Base-by-base conservation (phyloP, 2,797 vertebrate genomes). In the Chelon labrosus region DNA sequence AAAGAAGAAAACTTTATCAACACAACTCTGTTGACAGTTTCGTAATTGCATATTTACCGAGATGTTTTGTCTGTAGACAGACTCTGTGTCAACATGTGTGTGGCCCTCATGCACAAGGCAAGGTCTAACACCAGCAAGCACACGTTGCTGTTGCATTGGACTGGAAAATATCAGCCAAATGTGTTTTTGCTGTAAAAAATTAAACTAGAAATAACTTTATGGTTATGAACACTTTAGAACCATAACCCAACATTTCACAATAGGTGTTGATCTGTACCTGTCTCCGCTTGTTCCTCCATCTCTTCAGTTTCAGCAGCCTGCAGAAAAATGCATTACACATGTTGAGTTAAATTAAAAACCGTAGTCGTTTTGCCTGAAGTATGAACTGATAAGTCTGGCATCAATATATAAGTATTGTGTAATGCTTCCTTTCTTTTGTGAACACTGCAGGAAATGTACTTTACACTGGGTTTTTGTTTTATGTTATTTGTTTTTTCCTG, bases 251-350 rank as follows among this genome's bases (percentile, higher is more conserved):
- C 66, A 67, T 20, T 12, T 53, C 7, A 20, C 25, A 47, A 22
- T n/a, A 17, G 16, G 1, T 53, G 41, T 46, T 65, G 12, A 67
- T 54, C 55, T 50, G 12, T 58, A 93, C 92, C 92, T 53, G 75
- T 56, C 16, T 93, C 92, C 52, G 67, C 83, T 46, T 91, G 78
- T 47, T 89, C 86, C 53, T 92, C 83, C 65, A 74, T 73, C 75
- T 87, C 71, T 47, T 66, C 54, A 13, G 64, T 25, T 25, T 90
- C 75, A 39, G 67, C 82, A 71, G 83, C 88, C 92, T 93, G 61
- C 13, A 86, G 17, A 77, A 14, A 64, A 12, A 68, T 51, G 55
- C 51, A 70, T 67, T 37, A 77, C 10, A 71, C 17, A 38, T 20
- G 20, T 0, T 38, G 1, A 53, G 4, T 8, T 7, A 50, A 79